Conservation (phyloP, 2,113 vertebrate species). For the Turdus rufiventris region DNA sequence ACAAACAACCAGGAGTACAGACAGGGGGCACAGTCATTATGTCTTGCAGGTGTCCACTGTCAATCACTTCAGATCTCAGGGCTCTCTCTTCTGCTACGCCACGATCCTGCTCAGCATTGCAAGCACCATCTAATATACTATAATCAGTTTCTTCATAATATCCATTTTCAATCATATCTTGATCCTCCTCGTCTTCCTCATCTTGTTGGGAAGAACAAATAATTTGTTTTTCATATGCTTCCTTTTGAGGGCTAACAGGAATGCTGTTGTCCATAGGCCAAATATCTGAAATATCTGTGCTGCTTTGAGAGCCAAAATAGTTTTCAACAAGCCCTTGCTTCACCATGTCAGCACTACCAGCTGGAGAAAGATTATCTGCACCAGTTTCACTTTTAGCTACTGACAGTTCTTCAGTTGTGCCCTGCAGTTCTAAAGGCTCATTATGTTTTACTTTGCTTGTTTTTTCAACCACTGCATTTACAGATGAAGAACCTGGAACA, state of each 20-base stretch:
- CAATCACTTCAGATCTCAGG: constrained; percentile 62
- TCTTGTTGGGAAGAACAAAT: constrained; percentile 67
- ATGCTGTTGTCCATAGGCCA: constrained; percentile 77
- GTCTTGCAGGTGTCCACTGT: constrained; percentile 55
- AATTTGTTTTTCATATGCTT: constrained; percentile 56
- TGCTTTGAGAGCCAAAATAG: constrained; percentile 90
- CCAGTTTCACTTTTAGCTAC: constrained; percentile 54
- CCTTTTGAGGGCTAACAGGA: constrained; percentile 63
- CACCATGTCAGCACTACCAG: constrained; percentile 87
- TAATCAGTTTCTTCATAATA: constrained; percentile 91
- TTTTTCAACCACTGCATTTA: constrained; percentile 21
- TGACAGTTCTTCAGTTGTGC: constrained; percentile 25
- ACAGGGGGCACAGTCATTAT: constrained; percentile 60
- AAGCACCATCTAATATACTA: constrained; percentile 74
- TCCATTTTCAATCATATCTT: constrained; percentile 95
- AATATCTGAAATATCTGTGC: constrained; percentile 82
- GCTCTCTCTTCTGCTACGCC: constrained; percentile 47
- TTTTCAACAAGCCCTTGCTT: constrained; percentile 95
- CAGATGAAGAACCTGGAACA: constrained; percentile 64
- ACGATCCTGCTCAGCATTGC: constrained; percentile 61
- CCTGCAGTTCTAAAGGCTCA: constrained; percentile 21
- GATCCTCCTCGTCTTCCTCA: constrained; percentile 82
- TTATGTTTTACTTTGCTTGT: constrained; percentile 29
- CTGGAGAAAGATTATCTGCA: constrained; percentile 73
- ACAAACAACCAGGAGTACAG: constrained; percentile 77